phyloP scores from a whole-genome alignment of 2,797 vertebrate species.

The Cynopterus sphinx region DNA sequence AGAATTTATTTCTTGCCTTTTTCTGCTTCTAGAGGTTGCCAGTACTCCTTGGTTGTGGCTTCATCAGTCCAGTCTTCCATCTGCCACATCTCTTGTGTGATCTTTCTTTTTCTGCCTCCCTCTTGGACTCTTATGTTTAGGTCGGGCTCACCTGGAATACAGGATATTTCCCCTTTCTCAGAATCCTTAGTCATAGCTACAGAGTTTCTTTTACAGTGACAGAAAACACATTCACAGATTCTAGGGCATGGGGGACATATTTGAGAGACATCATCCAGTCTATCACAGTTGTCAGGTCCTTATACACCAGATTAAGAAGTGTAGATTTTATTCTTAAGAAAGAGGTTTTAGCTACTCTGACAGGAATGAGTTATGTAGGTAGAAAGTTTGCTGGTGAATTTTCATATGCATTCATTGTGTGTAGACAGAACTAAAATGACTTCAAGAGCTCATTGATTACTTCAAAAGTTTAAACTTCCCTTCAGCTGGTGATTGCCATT shows the following conservation, averaged over 20 bases:
- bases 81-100: not conserved
- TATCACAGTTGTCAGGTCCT: not conserved
- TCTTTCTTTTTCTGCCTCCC: not conserved
- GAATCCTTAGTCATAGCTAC: not conserved
- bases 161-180: not conserved
- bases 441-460: not conserved
- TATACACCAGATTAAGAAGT: not conserved
- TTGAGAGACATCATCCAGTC: not conserved
- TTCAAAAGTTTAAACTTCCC: not conserved
- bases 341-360: not conserved
- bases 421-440: rapidly evolving
- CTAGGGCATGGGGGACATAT: not conserved
- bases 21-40: not conserved
- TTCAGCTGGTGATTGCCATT: not conserved
- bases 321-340: not conserved
- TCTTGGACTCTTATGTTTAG: not conserved
- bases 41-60: not conserved
- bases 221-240: not conserved
- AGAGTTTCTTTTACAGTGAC: not conserved
- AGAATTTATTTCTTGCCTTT: not conserved
- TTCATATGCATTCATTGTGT: not conserved
- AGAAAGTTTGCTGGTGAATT: not conserved
- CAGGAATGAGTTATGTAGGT: not conserved
- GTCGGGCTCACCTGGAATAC: not conserved
- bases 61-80: not conserved